phyloP scores from a whole-genome alignment of 2,797 vertebrate species.

The Diglossa cyanea region DNA sequence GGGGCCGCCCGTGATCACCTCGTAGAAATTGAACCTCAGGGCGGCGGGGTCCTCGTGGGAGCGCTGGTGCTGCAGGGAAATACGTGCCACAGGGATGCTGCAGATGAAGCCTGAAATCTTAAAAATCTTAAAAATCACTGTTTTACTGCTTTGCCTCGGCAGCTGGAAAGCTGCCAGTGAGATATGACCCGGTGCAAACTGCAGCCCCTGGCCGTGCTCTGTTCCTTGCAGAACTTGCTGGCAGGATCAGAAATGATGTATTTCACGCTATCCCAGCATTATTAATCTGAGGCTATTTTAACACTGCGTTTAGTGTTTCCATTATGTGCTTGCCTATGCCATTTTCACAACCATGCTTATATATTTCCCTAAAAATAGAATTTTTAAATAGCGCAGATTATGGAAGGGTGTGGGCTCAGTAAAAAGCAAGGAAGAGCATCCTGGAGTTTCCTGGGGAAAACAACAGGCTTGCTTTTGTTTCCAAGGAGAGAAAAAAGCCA shows the following conservation, averaged over 20 bases:
- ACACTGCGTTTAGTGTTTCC: not conserved
- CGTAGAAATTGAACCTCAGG: conserved; percentile 89
- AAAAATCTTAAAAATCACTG: not conserved
- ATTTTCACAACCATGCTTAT: not conserved
- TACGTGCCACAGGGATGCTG: not conserved
- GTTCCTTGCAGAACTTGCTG: not conserved
- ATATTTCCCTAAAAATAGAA: not conserved
- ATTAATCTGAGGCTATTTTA: not conserved
- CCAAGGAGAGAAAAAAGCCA: not conserved
- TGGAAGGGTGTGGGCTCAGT: not conserved
- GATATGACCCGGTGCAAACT: too few species aligned
- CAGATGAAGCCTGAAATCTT: not conserved
- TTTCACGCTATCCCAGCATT: not conserved
- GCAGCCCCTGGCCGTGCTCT: not conserved
- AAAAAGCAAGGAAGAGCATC: not conserved
- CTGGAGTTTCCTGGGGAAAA: not conserved
- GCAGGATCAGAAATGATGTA: not conserved
- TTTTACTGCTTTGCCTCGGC: not conserved
- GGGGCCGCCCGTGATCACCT: conserved; percentile 86
- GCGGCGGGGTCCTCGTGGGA: conserved; percentile 91
- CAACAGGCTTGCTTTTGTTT: not conserved
- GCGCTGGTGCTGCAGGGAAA: conserved; percentile 86
- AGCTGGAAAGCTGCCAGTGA: not conserved
- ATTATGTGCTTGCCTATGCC: not conserved
- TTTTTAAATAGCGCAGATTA: not conserved